Base-by-base conservation (phyloP, 2,888 invertebrate genomes). In the Apamea epomidion region DNA sequence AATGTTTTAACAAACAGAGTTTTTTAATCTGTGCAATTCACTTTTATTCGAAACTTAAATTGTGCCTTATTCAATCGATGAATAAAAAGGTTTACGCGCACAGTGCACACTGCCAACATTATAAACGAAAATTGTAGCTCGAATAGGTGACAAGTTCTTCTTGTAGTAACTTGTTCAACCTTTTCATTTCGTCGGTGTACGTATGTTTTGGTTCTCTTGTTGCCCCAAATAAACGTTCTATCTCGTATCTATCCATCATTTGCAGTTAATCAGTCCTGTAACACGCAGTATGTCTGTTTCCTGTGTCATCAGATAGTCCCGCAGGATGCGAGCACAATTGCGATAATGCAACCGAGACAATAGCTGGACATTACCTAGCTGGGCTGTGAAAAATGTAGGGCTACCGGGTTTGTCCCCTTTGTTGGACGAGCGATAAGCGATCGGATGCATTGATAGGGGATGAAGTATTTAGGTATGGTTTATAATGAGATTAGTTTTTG, bases 291-390 rank as follows among this genome's bases (percentile, higher is more conserved):
- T 48, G 60, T 42, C 77, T 76, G 42, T 71, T 78, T 81, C 85
- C 84, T 67, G 37, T 21, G 68, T 77, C 80, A 87, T 80, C 85
- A 78, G 84, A 90, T 88, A 83, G 88, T 93, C 93, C 92, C 93
- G 74, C 76, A 91, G 93, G 93, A 91, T 91, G 89, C 88, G 84
- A 81, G 82, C 86, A 92, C 94, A 94, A 95, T 95, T 94, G 95
- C 92, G 88, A 90, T 94, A 94, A 94, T 91, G 88, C 87, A 91
- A 68, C 68, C 12, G 77, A 74, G 87, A 88, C 89, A 87, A 84
- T 84, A 80, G 65, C 54, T 67, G 82, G 79, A 77, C 81, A 81
- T 62, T 71, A 75, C 74, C 65, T 76, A 45, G 65, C 78, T 54
- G 51, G 64, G 25, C 51, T 78, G 76, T 74, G 78, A 84, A 80